Evolutionary conservation across 2,113 vertebrate species (phyloP), one percentile per base, ranked within the genome.

Genomic region (Macaca fascicularis): DNA sequence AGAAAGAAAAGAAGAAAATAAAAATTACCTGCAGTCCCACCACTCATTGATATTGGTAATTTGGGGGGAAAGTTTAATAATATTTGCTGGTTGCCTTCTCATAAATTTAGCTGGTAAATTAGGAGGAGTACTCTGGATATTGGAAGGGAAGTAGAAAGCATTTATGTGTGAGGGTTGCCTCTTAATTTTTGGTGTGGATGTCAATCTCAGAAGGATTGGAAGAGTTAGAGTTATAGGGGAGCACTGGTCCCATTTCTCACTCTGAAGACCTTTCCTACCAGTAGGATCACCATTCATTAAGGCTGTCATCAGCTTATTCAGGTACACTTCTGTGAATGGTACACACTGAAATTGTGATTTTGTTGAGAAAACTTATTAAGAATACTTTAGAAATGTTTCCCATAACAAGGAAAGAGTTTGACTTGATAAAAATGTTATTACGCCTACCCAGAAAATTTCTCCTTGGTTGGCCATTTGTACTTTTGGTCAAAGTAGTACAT

Each of bases 301-400:
- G 86, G 69, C n/a, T 75, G 32, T 2, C 14, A 6, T 83, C 19
- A 40, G 22, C 11, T 45, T 79, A 52, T 10, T 75, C 5, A 61
- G 43, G 30, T 45, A 8, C 5, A 40, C 3, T 43, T 67, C 14
- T 2, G 0, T 8, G 40, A 61, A 27, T 38, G 3, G 16, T 55
- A 20, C 11, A 75, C 17, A 32, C 2, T 72, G 74, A 82, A 14
- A 57, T 38, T 93, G 43, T 69, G 89, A 43, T 50, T 85, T 38
- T 91, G 12, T 48, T 61, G 50, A 22, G 75, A 67, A 75, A 52
- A 50, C 19, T 89, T 93, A 88, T 1, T 19, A 78, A 78, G 50
- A 94, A 14, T 83, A 80, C 38, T 79, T 82, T 78, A 93, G 57
- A 95, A 87, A 76, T 61, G 25, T 79, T 96, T 88, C 48, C 35